Conservation (phyloP, 2,888 invertebrate genomes). For the Watsonalla cultraria region DNA sequence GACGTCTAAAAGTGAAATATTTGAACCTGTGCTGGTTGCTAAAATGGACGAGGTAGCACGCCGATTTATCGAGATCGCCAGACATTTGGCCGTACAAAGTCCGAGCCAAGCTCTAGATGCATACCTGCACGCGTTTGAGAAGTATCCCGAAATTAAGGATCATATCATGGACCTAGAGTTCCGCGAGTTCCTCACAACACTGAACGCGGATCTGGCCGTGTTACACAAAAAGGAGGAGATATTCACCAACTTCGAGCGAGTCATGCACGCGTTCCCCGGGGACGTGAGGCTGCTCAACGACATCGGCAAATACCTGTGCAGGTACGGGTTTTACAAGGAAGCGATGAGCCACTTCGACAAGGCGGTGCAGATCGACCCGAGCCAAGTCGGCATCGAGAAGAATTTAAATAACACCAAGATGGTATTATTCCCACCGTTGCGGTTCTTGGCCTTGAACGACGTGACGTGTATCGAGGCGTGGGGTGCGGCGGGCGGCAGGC, state of each 20-base stretch:
- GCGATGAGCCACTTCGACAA: conserved; percentile 69
- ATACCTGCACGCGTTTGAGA: not conserved
- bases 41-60: not conserved
- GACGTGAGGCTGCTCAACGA: conserved; percentile 2
- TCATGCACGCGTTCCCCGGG: not conserved
- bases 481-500: not conserved
- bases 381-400: conserved; percentile 46
- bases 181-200: not conserved
- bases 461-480: conserved; percentile 15
- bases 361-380: conserved; percentile 59
- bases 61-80: not conserved
- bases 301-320: conserved; percentile 26
- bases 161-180: not conserved
- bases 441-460: conserved; percentile 4
- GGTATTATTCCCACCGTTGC: conserved; percentile 2
- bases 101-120: not conserved
- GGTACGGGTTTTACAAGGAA: conserved; percentile 62
- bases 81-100: not conserved
- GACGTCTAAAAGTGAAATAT: too few relatives aligned
- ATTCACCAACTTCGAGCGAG: conserved; percentile 1
- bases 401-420: conserved; percentile 5
- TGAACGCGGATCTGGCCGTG: not conserved
- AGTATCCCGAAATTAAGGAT: not conserved
- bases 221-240: not conserved
- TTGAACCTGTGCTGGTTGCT: too few relatives aligned